Percentiles rank a stretch among this genome's conserved stretches.
These are phyloP conservation scores for Porites rus DNA, from an alignment of 92 coral and sea anemone species.

Conservation along the genomic window DNA sequence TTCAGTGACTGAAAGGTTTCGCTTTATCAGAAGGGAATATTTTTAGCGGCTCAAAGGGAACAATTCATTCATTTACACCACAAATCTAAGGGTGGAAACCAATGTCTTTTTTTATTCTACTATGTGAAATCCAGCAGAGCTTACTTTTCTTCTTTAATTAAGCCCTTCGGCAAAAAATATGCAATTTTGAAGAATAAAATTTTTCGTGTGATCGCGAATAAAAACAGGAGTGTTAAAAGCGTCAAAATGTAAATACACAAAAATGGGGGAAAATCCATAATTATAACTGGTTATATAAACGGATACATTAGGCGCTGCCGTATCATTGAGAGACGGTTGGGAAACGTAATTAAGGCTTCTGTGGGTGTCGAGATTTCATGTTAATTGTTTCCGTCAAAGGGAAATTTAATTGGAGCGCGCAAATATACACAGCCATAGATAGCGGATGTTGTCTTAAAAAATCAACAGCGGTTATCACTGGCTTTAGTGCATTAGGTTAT, in stretches of 20 bases:
- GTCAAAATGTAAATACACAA: neutral
- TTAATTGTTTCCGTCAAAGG: neutral
- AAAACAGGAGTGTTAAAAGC: neutral
- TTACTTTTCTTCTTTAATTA: too few species aligned
- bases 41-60: too few species aligned
- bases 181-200: neutral
- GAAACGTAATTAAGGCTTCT: constrained; percentile 6
- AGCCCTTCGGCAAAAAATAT: too few species aligned
- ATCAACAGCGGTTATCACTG: too few species aligned
- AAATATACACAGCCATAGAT: neutral
- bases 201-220: neutral
- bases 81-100: too few species aligned
- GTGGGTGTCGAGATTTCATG: neutral
- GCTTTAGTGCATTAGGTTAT: too few species aligned
- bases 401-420: constrained; percentile 7
- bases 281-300: neutral
- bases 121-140: too few species aligned
- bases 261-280: too few species aligned
- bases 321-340: neutral
- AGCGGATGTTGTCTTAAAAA: neutral
- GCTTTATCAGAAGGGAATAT: too few species aligned
- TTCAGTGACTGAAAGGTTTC: too few species aligned
- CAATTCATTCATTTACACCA: too few species aligned
- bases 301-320: neutral
- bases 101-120: neutral